A percentile compares a stretch with the other conserved stretches of the same genome.
Conservation (phyloP, 2,113 vertebrate genomes). For the Antechinus stuartii region DNA sequence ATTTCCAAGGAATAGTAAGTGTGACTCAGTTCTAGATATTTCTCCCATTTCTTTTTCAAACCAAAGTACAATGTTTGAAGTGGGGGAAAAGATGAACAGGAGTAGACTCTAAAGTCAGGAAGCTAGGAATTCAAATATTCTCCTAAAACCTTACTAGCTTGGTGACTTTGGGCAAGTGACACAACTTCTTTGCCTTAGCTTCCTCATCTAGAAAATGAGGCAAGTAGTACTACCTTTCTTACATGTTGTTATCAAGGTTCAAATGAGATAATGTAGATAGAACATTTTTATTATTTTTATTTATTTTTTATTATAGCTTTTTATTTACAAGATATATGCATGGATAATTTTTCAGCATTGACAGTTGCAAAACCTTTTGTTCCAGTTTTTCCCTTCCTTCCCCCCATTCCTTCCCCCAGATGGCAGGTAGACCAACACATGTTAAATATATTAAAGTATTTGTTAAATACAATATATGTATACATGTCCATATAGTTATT, state of each 20-base stretch:
- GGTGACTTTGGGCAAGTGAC: not conserved
- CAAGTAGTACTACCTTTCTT: not conserved
- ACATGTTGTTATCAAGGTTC: not conserved
- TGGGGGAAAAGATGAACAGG: not conserved
- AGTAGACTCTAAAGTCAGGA: not conserved
- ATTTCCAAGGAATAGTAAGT: not conserved
- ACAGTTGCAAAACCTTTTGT: too few species aligned
- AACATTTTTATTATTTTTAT: not conserved
- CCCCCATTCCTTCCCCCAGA: too few species aligned
- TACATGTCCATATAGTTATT: too few species aligned
- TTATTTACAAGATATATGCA: too few species aligned
- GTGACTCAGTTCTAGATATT: not conserved
- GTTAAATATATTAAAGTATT: too few species aligned
- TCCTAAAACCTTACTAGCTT: not conserved
- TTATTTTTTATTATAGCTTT: too few species aligned
- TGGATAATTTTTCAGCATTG: too few species aligned
- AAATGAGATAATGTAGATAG: not conserved
- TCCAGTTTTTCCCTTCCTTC: too few species aligned
- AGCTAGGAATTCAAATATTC: not conserved
- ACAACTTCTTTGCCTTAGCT: not conserved
- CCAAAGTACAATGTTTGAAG: not conserved
- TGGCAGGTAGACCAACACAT: too few species aligned
- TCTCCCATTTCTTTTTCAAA: not conserved
- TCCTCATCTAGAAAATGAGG: not conserved
- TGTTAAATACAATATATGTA: too few species aligned